Conservation (phyloP, 2,888 invertebrate species). For the Napeogenes sylphis region DNA sequence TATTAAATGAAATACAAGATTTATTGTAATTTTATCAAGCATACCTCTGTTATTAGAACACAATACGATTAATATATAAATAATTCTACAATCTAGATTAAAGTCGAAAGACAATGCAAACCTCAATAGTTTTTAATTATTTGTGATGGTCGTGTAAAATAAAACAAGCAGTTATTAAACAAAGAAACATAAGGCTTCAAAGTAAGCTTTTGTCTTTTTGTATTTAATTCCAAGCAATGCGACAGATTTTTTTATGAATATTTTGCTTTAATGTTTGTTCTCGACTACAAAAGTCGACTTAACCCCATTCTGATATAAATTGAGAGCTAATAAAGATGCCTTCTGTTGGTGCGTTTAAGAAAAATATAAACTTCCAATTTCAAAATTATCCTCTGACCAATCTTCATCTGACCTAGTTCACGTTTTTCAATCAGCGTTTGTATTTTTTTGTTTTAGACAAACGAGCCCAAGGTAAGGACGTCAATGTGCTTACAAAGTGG, state of each 20-base stretch:
- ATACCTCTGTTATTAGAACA: too few relatives aligned
- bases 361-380: background rate
- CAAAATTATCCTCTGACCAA: background rate
- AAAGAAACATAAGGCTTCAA: too few relatives aligned
- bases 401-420: slow-evolving; percentile 10
- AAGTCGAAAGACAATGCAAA: too few relatives aligned
- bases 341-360: background rate
- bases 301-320: slow-evolving; percentile 1
- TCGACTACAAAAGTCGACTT: background rate
- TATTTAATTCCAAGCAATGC: too few relatives aligned
- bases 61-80: too few relatives aligned
- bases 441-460: slow-evolving; percentile 11
- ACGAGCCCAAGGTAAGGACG: slow-evolving; percentile 14
- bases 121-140: too few relatives aligned
- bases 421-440: slow-evolving; percentile 9
- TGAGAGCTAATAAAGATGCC: background rate
- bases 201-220: too few relatives aligned
- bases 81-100: too few relatives aligned
- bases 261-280: background rate
- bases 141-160: too few relatives aligned
- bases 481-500: background rate
- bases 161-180: too few relatives aligned
- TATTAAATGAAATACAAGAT: too few relatives aligned
- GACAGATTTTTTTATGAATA: background rate
- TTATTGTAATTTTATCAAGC: too few relatives aligned